Evolutionary conservation across 2,113 vertebrate genomes (phyloP).

Genomic region (Ptychochromis oligacanthus): DNA sequence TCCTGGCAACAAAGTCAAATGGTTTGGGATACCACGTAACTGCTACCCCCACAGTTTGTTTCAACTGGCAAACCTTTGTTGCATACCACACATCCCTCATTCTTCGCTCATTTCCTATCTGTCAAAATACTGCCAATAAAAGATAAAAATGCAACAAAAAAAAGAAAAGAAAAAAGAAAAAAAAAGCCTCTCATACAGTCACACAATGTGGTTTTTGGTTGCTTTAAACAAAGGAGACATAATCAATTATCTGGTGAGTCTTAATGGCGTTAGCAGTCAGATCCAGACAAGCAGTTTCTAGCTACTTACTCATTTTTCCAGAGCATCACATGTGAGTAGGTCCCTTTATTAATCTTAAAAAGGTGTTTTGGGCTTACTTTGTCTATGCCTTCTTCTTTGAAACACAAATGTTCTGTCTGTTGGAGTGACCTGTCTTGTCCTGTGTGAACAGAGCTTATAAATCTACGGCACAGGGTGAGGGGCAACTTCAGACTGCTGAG

Average conservation of each 20-base stretch:
- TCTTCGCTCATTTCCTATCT: not conserved
- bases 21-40: slow-evolving; percentile 3
- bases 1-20: slow-evolving; percentile 9
- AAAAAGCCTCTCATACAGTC: not conserved
- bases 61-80: slow-evolving; percentile 3
- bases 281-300: not conserved
- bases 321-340: not conserved
- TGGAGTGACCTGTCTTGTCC: not conserved
- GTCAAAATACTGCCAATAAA: not conserved
- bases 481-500: no score
- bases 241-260: not conserved
- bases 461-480: no score
- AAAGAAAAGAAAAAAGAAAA: not conserved
- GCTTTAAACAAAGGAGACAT: not conserved
- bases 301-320: no score
- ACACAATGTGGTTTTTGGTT: not conserved
- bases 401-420: not conserved
- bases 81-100: not conserved
- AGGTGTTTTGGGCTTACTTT: not conserved
- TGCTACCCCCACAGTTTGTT: not conserved
- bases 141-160: no score
- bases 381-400: not conserved
- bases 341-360: not conserved
- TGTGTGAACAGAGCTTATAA: not conserved
- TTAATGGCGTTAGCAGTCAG: not conserved